Percentiles rank a stretch among this genome's conserved stretches.
Conservation (phyloP, 1,140 invertebrate genomes). For the Tetragonula clypearis region DNA sequence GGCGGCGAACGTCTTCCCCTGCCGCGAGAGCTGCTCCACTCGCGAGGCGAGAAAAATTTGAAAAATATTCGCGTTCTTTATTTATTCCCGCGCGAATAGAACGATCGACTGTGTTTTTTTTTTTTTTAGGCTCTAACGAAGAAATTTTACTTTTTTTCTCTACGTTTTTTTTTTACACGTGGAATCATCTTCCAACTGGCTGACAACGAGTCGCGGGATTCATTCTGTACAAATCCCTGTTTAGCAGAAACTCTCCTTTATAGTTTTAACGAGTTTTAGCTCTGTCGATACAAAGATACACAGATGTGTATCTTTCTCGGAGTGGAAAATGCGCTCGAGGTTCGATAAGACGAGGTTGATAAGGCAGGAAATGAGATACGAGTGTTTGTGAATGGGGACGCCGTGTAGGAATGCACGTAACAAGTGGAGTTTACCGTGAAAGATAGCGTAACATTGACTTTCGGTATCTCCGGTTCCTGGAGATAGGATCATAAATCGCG, state of each 20-base stretch:
- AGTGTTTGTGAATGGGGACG: neutral
- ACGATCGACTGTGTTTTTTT: too few relatives aligned
- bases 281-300: neutral
- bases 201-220: too few relatives aligned
- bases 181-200: too few relatives aligned
- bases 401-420: neutral
- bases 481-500: neutral
- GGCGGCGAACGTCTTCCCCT: too few relatives aligned
- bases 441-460: conserved; percentile 15
- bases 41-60: too few relatives aligned
- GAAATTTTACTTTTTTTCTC: too few relatives aligned
- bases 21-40: too few relatives aligned
- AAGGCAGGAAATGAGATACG: neutral
- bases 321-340: neutral
- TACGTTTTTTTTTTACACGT: too few relatives aligned
- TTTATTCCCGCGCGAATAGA: too few relatives aligned
- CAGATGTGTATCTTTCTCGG: neutral
- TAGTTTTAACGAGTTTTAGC: neutral
- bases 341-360: neutral
- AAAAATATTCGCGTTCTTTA: too few relatives aligned
- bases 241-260: neutral
- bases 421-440: conserved; percentile 9
- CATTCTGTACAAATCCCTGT: too few relatives aligned
- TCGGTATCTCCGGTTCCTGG: conserved; percentile 1
- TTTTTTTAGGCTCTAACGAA: too few relatives aligned